Base-by-base conservation (phyloP, 2,888 invertebrate genomes). In the Cephus spinipes region DNA sequence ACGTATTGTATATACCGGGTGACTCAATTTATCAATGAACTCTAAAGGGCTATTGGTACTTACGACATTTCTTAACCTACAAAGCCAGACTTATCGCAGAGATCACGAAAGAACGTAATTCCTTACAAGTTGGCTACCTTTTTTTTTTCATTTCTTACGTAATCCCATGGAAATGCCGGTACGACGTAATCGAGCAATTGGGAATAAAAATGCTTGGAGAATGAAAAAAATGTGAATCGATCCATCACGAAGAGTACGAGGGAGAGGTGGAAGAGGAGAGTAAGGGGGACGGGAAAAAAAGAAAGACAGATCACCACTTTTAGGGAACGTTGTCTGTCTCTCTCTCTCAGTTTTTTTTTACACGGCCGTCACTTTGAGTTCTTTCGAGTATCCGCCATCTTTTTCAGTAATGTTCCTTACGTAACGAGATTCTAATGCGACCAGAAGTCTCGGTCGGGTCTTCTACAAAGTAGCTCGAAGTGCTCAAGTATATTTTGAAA, bases 71-170 rank as follows among this genome's bases (percentile, higher is more conserved):
- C 2, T 55, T 9, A 23, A 40, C 23, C 40, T 23, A 9, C 2
- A 55, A 55, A 23, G 9, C 23, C 40, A 15, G 40, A 23, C 40
- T 55, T 9, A 23, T 77, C 74, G 68, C 77, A 73, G 68, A 79
- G 77, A 77, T 79, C 78, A 81, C 75, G 76, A 76, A 74, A 78
- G 74, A 76, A 78, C 75, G 76, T 73, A 73, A 80, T 80, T 78
- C 32, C 35, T 76, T 75, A 33, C 31, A 55, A 23, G 40, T 23
- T 55, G 40, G 23, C 23, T 55, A 9, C 35, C 3, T 35, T 55
- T 23, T 15, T 15, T 23, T 6, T 15, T 55, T 6, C 23, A 55
- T 36, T 12, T 36, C 12, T 4, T 3, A 31, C 31, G 23, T 12
- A 71, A 71, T 71, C 30, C 31, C 71, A 33, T 31, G 32, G 11